Percentiles rank a stretch among this genome's conserved stretches.
These are phyloP conservation scores for Torymus aiolomorphi DNA, from an alignment of 2,888 invertebrate species.

Conservation along the genomic window DNA sequence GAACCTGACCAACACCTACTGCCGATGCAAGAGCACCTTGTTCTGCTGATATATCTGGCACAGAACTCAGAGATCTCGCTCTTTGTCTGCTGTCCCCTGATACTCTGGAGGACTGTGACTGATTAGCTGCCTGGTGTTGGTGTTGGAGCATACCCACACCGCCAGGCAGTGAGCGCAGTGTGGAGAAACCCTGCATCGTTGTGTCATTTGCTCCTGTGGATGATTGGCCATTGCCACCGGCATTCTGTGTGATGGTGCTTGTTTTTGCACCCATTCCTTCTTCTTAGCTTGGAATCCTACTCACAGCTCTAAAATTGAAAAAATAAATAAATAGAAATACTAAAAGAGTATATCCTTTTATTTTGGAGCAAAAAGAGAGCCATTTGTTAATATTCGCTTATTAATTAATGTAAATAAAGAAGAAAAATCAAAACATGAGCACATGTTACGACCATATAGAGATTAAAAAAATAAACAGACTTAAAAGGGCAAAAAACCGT, in stretches of 20 bases:
- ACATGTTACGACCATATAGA: neutral
- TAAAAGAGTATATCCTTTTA: neutral
- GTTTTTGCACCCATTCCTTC: constrained; percentile 88
- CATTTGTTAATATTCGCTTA: too few species aligned
- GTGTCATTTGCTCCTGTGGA: constrained; percentile 83
- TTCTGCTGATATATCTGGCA: constrained; percentile 83
- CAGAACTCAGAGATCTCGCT: constrained; percentile 88
- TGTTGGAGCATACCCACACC: constrained; percentile 83
- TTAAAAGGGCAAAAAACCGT: constrained; percentile 1
- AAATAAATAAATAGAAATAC: neutral
- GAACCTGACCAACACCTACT: constrained; percentile 80
- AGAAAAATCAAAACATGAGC: too few species aligned
- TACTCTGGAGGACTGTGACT: constrained; percentile 71
- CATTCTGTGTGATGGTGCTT: constrained; percentile 81
- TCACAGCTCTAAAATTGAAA: constrained; percentile 10
- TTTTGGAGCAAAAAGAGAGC: too few species aligned
- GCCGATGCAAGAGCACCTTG: constrained; percentile 82
- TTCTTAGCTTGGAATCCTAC: constrained; percentile 32
- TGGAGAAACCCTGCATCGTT: constrained; percentile 80
- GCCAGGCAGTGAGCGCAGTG: constrained; percentile 82
- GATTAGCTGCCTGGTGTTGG: constrained; percentile 70
- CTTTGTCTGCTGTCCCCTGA: constrained; percentile 80
- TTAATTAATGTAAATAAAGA: too few species aligned
- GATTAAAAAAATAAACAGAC: constrained; percentile 19
- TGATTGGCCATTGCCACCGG: constrained; percentile 81